Conservation (phyloP, 64 coral and sea anemone genomes). For the Porites lutea region DNA sequence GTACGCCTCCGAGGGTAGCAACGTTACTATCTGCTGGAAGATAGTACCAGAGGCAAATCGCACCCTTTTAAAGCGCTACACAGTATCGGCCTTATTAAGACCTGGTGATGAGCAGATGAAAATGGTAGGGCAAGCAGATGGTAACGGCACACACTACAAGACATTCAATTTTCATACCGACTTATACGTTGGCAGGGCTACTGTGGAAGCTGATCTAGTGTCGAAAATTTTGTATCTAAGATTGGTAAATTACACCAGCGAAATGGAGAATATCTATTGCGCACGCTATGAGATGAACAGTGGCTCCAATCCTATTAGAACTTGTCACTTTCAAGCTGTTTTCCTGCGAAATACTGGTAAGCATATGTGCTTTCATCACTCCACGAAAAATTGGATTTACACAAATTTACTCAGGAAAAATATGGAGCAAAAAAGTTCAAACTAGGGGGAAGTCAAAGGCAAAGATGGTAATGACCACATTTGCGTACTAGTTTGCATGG, state of each 20-base stretch:
- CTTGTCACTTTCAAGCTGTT: conserved; percentile 3
- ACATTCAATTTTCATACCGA: neutral
- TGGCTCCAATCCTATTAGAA: neutral
- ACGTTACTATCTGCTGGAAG: conserved; percentile 25
- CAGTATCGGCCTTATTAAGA: neutral
- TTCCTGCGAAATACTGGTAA: conserved; percentile 1
- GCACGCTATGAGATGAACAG: neutral
- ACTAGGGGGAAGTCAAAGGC: too few relatives aligned
- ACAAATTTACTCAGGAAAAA: too few relatives aligned
- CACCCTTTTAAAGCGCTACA: neutral
- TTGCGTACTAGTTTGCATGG: too few relatives aligned
- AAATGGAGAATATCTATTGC: conserved; percentile 28
- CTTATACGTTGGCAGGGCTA: neutral
- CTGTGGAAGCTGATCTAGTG: neutral
- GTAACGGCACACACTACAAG: neutral
- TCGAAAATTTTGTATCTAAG: neutral
- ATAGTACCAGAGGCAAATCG: neutral
- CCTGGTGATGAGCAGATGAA: neutral
- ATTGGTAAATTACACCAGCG: neutral
- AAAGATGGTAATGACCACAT: too few relatives aligned
- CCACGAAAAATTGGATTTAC: too few relatives aligned
- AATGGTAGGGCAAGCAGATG: neutral
- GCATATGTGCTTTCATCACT: too few relatives aligned
- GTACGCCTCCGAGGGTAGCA: conserved; percentile 9
- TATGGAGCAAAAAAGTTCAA: too few relatives aligned